Evolutionary conservation across 2,113 vertebrate species (phyloP).

Genomic region (Actenoides hombroni): DNA sequence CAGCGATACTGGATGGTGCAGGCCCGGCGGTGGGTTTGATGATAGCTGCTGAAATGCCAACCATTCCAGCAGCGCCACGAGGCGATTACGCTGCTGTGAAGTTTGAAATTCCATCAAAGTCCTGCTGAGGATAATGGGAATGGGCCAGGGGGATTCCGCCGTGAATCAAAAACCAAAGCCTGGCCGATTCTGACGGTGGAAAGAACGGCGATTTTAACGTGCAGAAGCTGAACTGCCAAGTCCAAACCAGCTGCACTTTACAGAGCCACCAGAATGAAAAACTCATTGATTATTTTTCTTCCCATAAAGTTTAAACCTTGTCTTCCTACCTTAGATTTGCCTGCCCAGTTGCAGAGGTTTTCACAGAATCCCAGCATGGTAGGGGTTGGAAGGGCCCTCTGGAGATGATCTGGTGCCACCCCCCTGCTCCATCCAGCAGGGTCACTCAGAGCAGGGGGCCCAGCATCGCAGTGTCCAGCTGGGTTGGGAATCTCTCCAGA

Average conservation of each 20-base stretch:
- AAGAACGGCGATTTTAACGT: slow-evolving; percentile 25
- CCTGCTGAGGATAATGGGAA: slow-evolving; percentile 31
- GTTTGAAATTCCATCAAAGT: slow-evolving; percentile 40
- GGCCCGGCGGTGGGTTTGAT: neutral
- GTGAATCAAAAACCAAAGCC: neutral
- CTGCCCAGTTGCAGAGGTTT: neutral
- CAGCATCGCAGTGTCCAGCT: neutral
- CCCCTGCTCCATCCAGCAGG: neutral
- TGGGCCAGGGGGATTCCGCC: neutral
- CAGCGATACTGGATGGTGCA: neutral
- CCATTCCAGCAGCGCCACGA: neutral
- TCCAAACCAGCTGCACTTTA: neutral
- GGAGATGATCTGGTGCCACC: too few relatives aligned
- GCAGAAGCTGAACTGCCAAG: slow-evolving; percentile 33
- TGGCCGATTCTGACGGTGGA: slow-evolving; percentile 30
- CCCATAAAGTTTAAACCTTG: neutral
- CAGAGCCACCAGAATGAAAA: neutral
- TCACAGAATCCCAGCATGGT: neutral
- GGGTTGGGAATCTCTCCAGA: neutral
- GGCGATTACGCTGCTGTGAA: slow-evolving; percentile 1
- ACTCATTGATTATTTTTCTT: neutral
- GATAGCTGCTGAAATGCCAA: slow-evolving; percentile 29
- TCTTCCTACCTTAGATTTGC: neutral
- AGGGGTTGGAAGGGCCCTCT: too few relatives aligned
- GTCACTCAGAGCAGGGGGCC: neutral